Percentiles rank a stretch among this genome's conserved stretches.
Conservation (phyloP, 2,888 invertebrate genomes). For the Pharmacophagus antenor region DNA sequence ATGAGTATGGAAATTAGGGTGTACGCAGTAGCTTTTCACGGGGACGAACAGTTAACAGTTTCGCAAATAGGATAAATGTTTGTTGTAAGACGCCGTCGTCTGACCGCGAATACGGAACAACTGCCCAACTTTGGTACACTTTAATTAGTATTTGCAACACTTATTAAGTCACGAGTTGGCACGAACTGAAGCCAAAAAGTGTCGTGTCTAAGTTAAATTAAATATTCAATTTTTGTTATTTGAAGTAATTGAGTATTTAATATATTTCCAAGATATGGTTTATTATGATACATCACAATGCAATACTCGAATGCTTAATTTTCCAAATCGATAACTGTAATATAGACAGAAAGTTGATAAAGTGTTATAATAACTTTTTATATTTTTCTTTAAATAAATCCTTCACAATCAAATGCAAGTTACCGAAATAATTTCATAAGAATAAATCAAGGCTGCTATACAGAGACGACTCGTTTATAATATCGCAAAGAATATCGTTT, state of each 20-base stretch:
- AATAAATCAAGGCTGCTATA: neutral
- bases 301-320: too few species aligned
- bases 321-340: neutral
- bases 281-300: neutral
- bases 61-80: slow-evolving; percentile 48
- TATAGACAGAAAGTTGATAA: too few species aligned
- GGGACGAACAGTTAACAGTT: slow-evolving; percentile 30
- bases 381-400: too few species aligned
- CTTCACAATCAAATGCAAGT: too few species aligned
- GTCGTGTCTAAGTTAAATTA: slow-evolving; percentile 37
- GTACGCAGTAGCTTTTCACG: slow-evolving; percentile 35
- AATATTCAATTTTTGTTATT: slow-evolving; percentile 38
- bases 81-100: slow-evolving; percentile 50
- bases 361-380: too few species aligned
- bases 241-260: slow-evolving; percentile 39
- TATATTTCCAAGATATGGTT: neutral
- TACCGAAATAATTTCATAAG: neutral
- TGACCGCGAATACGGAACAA: slow-evolving; percentile 47
- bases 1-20: slow-evolving; percentile 14
- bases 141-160: slow-evolving; percentile 61
- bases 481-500: slow-evolving; percentile 10
- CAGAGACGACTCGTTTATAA: neutral
- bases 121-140: slow-evolving; percentile 58
- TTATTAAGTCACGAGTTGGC: slow-evolving; percentile 47
- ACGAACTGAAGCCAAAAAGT: slow-evolving; percentile 36